Evolutionary conservation across 1,140 invertebrate species (phyloP).

Genomic region (Drosophila kohkoa): DNA sequence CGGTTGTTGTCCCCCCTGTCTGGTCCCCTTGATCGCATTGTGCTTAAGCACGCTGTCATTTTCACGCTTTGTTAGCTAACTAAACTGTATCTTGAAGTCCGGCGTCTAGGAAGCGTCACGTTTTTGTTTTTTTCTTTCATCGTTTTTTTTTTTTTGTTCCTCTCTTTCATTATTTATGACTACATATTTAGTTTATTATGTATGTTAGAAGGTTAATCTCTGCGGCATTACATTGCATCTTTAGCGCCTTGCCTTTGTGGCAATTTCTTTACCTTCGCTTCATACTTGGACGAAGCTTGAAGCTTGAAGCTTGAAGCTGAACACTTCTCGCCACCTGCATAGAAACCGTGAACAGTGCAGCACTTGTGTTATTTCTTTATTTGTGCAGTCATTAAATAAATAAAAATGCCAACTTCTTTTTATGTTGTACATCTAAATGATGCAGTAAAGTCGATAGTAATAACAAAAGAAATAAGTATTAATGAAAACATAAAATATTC

Average conservation of each 20-base stretch:
- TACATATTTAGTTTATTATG: slow-evolving; percentile 66
- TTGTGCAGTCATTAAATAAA: background rate
- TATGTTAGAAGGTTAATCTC: slow-evolving; percentile 81
- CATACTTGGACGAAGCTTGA: slow-evolving; percentile 31
- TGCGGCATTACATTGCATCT: slow-evolving; percentile 74
- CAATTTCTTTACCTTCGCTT: slow-evolving; percentile 46
- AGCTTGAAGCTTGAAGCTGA: background rate
- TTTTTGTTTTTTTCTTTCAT: slow-evolving; percentile 15
- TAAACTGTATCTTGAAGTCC: slow-evolving; percentile 66
- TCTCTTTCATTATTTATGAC: slow-evolving; percentile 53
- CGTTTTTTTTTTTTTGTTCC: slow-evolving; percentile 20
- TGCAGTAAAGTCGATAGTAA: no score
- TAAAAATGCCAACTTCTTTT: no score
- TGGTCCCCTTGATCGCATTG: slow-evolving; percentile 29
- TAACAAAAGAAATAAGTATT: no score
- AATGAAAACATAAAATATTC: no score
- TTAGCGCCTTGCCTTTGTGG: slow-evolving; percentile 54
- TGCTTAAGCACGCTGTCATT: slow-evolving; percentile 65
- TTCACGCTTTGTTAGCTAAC: slow-evolving; percentile 81
- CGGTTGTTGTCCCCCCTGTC: background rate
- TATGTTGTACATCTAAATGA: no score
- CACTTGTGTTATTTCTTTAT: background rate
- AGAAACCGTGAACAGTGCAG: background rate
- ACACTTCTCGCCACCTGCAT: slow-evolving; percentile 10
- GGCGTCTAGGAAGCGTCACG: slow-evolving; percentile 56